A percentile compares a stretch with the other conserved stretches of the same genome.
Conservation (phyloP, 2,113 vertebrate species). For the Chiloscyllium plagiosum region DNA sequence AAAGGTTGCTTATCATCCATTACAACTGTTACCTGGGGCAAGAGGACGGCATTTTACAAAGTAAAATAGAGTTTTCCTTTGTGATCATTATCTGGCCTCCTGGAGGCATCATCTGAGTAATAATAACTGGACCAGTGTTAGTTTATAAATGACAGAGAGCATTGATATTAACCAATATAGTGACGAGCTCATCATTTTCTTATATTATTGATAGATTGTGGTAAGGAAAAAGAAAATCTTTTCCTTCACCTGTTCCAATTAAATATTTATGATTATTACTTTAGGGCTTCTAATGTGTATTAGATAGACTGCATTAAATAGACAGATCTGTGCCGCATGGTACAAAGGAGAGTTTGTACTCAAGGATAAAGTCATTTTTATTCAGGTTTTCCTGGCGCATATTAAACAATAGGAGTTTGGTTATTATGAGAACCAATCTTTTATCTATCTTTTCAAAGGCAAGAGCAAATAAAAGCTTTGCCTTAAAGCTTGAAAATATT, state of each 20-base stretch:
- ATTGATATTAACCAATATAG: constrained; percentile 7
- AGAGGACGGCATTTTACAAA: background rate
- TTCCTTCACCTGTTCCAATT: constrained; percentile 6
- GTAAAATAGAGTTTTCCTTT: constrained; percentile 22
- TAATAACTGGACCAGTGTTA: background rate
- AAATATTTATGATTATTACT: constrained; percentile 27
- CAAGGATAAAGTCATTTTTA: background rate
- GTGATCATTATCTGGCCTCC: constrained; percentile 25
- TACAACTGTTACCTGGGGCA: constrained; percentile 5
- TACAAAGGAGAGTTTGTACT: background rate
- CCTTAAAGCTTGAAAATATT: constrained; percentile 9
- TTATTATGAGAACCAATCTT: constrained; percentile 22
- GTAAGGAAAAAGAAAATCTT: background rate
- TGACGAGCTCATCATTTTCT: background rate
- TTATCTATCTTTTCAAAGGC: constrained; percentile 25
- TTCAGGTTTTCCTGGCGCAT: background rate
- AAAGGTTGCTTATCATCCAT: constrained; percentile 7
- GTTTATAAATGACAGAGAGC: background rate
- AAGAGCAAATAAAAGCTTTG: constrained; percentile 18
- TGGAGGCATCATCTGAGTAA: background rate
- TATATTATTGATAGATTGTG: background rate
- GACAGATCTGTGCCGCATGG: background rate
- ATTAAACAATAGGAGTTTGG: background rate
- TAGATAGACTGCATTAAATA: background rate
- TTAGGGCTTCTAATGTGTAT: background rate